Evolutionary conservation across 2,888 invertebrate genomes (phyloP).

Genomic region (Sminthurides aquaticus): DNA sequence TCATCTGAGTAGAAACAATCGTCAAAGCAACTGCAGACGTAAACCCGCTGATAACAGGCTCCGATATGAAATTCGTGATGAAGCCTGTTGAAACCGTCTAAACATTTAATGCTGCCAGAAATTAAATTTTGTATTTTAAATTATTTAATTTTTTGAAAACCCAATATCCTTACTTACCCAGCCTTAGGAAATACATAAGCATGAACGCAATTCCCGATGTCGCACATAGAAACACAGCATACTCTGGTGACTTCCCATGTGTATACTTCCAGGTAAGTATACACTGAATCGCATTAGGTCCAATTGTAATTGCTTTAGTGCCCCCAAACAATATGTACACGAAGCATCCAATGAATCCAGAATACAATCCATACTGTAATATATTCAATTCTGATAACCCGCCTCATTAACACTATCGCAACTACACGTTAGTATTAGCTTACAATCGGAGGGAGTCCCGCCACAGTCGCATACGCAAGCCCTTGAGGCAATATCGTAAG

Average conservation of each 20-base stretch:
- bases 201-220: conserved; percentile 72
- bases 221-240: conserved; percentile 75
- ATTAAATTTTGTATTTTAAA: neutral
- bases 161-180: conserved; percentile 13
- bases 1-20: conserved; percentile 77
- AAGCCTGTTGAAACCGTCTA: conserved; percentile 56
- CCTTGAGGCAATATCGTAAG: conserved; percentile 49
- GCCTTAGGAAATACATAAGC: conserved; percentile 52
- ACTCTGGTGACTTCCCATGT: conserved; percentile 63
- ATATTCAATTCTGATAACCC: too few relatives aligned
- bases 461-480: conserved; percentile 82
- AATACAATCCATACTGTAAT: conserved; percentile 47
- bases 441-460: conserved; percentile 55
- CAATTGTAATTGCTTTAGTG: conserved; percentile 35
- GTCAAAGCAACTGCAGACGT: conserved; percentile 87
- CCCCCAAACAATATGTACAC: conserved; percentile 84
- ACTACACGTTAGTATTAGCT: too few relatives aligned
- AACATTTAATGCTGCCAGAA: neutral
- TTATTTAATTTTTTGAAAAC: neutral
- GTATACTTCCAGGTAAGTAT: conserved; percentile 74
- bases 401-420: too few relatives aligned
- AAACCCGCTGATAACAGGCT: conserved; percentile 81
- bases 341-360: conserved; percentile 87
- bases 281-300: conserved; percentile 36
- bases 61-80: conserved; percentile 79